A percentile compares a stretch with the other conserved stretches of the same genome.
phyloP scores from a whole-genome alignment of 1,140 invertebrate genomes.

The Pomacea maculata region DNA sequence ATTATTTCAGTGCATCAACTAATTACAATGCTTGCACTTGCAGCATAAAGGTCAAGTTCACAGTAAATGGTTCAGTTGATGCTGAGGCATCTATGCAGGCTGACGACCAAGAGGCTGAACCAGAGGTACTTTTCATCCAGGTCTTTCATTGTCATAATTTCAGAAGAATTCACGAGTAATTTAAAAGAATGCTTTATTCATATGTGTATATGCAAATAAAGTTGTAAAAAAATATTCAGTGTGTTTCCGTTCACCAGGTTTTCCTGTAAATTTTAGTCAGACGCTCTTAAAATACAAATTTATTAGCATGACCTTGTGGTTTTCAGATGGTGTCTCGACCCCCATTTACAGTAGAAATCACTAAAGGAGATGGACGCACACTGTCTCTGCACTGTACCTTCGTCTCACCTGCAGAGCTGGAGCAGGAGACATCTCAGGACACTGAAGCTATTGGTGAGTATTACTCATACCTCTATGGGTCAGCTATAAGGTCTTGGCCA shows the following conservation, averaged over 20 bases:
- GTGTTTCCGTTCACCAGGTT: too few species aligned
- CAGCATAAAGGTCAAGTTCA: conserved; percentile 40
- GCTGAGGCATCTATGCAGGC: conserved; percentile 15
- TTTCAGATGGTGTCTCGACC: conserved; percentile 46
- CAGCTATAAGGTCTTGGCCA: too few species aligned
- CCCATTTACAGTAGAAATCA: conserved; percentile 43
- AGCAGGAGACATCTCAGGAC: conserved; percentile 21
- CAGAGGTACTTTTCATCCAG: conserved; percentile 16
- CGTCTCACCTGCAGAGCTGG: conserved; percentile 23
- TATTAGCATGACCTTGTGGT: too few species aligned
- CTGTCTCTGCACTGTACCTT: conserved; percentile 40
- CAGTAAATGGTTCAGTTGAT: conserved; percentile 39
- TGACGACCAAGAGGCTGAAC: conserved; percentile 22
- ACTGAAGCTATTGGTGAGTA: conserved; percentile 29
- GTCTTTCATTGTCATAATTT: too few species aligned
- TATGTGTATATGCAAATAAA: too few species aligned
- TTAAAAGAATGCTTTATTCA: too few species aligned
- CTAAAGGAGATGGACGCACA: conserved; percentile 34
- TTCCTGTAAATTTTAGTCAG: too few species aligned
- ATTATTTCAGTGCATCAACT: too few species aligned
- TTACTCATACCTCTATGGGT: not conserved
- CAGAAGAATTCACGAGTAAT: too few species aligned
- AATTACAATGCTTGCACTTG: conserved; percentile 1
- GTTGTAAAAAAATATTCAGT: too few species aligned
- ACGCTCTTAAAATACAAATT: too few species aligned